Conservation (phyloP, 1,140 invertebrate species). For the Caenorhabditis latens region DNA sequence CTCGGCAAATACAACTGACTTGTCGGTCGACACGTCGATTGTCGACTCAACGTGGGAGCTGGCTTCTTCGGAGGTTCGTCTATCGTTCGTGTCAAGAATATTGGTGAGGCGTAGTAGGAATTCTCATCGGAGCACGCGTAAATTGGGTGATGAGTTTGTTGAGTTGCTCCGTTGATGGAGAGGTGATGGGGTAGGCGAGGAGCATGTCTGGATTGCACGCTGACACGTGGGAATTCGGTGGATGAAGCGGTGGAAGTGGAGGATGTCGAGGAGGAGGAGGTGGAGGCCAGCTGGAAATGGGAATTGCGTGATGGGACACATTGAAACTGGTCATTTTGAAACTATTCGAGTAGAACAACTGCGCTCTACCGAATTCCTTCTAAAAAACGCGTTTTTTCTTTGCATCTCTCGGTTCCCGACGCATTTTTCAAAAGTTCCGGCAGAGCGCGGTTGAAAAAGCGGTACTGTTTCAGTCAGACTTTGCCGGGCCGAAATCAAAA, state of each 20-base stretch:
- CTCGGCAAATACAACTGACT: constrained; percentile 61
- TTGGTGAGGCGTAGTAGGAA: constrained; percentile 50
- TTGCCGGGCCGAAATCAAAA: too few species aligned
- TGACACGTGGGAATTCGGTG: constrained; percentile 21
- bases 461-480: too few species aligned
- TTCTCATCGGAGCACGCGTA: constrained; percentile 51
- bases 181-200: constrained; percentile 18
- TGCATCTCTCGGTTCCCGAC: too few species aligned
- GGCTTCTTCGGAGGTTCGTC: constrained; percentile 55
- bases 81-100: constrained; percentile 30
- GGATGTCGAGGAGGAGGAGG: constrained; percentile 9
- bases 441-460: too few species aligned
- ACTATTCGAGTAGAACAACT: too few species aligned
- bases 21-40: constrained; percentile 62
- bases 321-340: too few species aligned
- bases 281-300: constrained; percentile 8
- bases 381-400: too few species aligned
- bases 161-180: constrained; percentile 2
- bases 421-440: too few species aligned
- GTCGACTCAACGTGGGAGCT: constrained; percentile 57
- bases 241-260: background rate
- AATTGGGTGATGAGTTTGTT: background rate
- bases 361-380: too few species aligned
- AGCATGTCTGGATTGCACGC: background rate
- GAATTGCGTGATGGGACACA: background rate